Conservation (phyloP, 2,888 invertebrate genomes). For the Drosophila ustulata region DNA sequence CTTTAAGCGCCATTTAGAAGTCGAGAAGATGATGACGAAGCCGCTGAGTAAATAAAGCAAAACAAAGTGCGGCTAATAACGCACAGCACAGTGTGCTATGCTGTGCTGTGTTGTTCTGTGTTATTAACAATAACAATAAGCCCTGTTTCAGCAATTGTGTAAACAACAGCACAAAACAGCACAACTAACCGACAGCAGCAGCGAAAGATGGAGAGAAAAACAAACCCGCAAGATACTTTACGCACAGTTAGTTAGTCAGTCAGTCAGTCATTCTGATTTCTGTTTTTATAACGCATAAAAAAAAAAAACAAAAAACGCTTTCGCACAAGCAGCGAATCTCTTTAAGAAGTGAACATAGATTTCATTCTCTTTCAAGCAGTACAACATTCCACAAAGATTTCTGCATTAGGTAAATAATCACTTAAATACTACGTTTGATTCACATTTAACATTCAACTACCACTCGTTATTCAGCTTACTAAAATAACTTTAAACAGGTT, state of each 20-base stretch:
- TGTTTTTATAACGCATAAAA: not conserved
- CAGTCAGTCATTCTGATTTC: conserved; percentile 6
- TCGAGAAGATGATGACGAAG: conserved; percentile 42
- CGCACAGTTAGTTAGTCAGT: conserved; percentile 31
- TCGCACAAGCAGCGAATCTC: not conserved
- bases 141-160: conserved; percentile 61
- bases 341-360: not conserved
- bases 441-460: conserved; percentile 4
- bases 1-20: conserved; percentile 48
- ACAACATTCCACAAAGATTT: not conserved
- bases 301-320: not conserved
- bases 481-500: conserved; percentile 25
- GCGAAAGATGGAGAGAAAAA: conserved; percentile 2
- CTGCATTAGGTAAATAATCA: not conserved
- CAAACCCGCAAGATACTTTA: conserved; percentile 22
- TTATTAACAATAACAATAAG: conserved; percentile 30
- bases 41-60: conserved; percentile 39
- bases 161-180: conserved; percentile 51
- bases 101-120: not conserved
- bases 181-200: conserved; percentile 18
- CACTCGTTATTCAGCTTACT: conserved; percentile 7
- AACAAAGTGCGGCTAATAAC: conserved; percentile 69
- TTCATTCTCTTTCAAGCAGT: not conserved
- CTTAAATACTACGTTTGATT: not conserved
- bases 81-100: conserved; percentile 27